Evolutionary conservation across 2,888 invertebrate genomes (phyloP).

Genomic region (Therioaphis trifolii): DNA sequence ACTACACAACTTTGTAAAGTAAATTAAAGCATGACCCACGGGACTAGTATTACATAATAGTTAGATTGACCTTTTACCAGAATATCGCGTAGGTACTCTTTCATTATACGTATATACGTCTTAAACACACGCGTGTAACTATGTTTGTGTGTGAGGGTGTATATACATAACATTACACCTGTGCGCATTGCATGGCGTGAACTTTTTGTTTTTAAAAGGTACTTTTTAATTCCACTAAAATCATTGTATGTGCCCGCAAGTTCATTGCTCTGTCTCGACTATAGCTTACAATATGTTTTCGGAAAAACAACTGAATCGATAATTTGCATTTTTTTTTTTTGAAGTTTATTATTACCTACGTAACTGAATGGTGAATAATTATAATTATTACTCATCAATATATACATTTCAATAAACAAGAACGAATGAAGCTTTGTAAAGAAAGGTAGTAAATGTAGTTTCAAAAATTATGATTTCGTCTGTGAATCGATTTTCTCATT

Average conservation of each 20-base stretch:
- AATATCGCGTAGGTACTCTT: conserved; percentile 23
- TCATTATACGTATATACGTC: not conserved
- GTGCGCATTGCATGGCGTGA: conserved; percentile 2
- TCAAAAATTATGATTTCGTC: too few relatives aligned
- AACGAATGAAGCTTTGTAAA: too few relatives aligned
- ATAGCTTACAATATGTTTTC: not conserved
- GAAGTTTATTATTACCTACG: too few relatives aligned
- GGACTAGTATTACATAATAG: conserved; percentile 41
- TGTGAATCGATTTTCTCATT: too few relatives aligned
- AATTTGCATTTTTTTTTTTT: too few relatives aligned
- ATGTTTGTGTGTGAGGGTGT: too few relatives aligned
- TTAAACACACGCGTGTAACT: too few relatives aligned
- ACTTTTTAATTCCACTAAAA: not conserved
- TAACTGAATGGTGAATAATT: too few relatives aligned
- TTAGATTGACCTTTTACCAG: conserved; percentile 34
- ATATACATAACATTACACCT: not conserved
- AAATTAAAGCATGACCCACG: conserved; percentile 34
- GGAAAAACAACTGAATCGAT: not conserved
- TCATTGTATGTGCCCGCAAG: not conserved
- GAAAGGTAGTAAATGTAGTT: too few relatives aligned
- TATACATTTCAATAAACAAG: too few relatives aligned
- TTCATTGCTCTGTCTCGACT: not conserved
- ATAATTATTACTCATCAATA: too few relatives aligned
- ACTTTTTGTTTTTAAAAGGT: conserved; percentile 17
- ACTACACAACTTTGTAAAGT: conserved; percentile 14